These are phyloP conservation scores for Xenopus borealis DNA, from an alignment of 2,113 vertebrate genomes.

Conservation along the genomic window DNA sequence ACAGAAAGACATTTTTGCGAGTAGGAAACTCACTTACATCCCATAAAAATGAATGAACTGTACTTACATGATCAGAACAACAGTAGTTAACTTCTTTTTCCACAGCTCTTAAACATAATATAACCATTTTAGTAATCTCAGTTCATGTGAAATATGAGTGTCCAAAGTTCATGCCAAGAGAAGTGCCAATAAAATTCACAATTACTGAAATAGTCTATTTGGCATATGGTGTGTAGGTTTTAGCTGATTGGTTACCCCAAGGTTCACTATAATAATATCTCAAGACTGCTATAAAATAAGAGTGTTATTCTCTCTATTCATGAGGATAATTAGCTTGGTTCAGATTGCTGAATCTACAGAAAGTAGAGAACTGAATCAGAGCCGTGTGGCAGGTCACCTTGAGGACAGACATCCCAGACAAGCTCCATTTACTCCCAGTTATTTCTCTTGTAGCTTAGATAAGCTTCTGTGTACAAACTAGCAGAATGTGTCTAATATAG, in stretches of 20 bases:
- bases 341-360: constrained; percentile 20
- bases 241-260: constrained; percentile 7
- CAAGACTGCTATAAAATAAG: constrained; percentile 2
- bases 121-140: neutral
- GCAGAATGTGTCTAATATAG: neutral
- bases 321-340: constrained; percentile 8
- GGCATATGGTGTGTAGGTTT: constrained; percentile 11
- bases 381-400: constrained; percentile 24
- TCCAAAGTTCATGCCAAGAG: constrained; percentile 9
- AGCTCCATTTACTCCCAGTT: constrained; percentile 7
- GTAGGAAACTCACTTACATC: too few species aligned
- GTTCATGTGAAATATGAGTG: constrained; percentile 1
- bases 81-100: neutral
- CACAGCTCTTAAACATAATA: neutral
- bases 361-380: constrained; percentile 1
- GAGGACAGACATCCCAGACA: constrained; percentile 21
- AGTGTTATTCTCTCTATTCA: constrained; percentile 17
- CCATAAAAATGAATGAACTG: too few species aligned
- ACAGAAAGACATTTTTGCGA: too few species aligned
- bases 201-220: constrained; percentile 11
- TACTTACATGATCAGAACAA: neutral
- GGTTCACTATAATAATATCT: constrained; percentile 28
- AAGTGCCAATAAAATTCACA: neutral
- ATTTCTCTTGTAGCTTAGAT: neutral
- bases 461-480: neutral